A percentile compares a stretch with the other conserved stretches of the same genome.
phyloP scores from a whole-genome alignment of 1,140 invertebrate species.

The Atta texana region DNA sequence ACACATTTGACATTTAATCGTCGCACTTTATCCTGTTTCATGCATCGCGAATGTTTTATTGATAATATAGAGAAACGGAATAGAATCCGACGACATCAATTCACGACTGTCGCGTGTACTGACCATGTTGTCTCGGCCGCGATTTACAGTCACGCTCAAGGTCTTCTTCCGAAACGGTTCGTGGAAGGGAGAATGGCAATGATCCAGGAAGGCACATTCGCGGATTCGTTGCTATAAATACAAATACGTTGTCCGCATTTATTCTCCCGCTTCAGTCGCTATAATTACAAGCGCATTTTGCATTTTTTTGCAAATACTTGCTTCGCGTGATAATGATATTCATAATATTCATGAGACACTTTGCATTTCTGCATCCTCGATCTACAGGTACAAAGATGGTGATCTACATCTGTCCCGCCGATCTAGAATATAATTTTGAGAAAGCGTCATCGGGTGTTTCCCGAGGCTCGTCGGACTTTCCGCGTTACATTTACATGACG shows the following conservation, averaged over 20 bases:
- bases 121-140: conserved; percentile 24
- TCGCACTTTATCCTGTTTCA: not conserved
- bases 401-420: not conserved
- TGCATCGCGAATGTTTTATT: conserved; percentile 10
- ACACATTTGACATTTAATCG: conserved; percentile 9
- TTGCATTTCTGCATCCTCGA: not conserved
- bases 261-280: not conserved
- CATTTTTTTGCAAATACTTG: conserved; percentile 1
- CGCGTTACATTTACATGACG: conserved; percentile 8
- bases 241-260: conserved; percentile 9
- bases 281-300: not conserved
- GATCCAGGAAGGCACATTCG: conserved; percentile 41
- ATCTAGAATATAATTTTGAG: conserved; percentile 15
- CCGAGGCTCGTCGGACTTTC: not conserved
- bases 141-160: conserved; percentile 47
- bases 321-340: conserved; percentile 32
- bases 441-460: conserved; percentile 4
- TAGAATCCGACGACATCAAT: conserved; percentile 2
- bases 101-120: conserved; percentile 14
- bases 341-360: conserved; percentile 8
- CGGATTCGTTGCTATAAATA: conserved; percentile 65
- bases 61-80: not conserved
- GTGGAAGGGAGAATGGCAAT: conserved; percentile 66
- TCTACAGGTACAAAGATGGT: not conserved
- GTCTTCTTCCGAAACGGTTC: not conserved